Evolutionary conservation across 1,140 invertebrate genomes (phyloP).

Genomic region (Globodera ellingtonae): DNA sequence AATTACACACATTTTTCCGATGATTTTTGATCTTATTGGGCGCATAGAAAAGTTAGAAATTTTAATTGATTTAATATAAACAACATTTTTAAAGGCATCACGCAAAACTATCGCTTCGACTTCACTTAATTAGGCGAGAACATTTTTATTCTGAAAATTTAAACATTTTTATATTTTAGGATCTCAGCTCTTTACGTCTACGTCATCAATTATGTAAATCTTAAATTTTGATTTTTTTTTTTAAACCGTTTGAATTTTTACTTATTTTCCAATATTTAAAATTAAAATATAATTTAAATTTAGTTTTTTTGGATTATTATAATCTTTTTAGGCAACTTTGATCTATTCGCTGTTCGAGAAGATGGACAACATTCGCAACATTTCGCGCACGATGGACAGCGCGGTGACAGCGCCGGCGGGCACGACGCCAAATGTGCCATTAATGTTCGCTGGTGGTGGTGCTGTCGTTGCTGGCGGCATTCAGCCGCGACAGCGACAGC

Average conservation of each 20-base stretch:
- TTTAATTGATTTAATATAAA: background rate
- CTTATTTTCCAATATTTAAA: too few species aligned
- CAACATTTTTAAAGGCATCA: slow-evolving; percentile 72
- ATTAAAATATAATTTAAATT: too few species aligned
- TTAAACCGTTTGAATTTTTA: background rate
- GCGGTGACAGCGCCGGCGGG: background rate
- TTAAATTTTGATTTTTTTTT: background rate
- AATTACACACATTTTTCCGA: slow-evolving; percentile 84
- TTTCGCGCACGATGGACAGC: slow-evolving; percentile 38
- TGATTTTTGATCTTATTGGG: slow-evolving; percentile 86
- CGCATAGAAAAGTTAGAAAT: slow-evolving; percentile 74
- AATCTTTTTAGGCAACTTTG: slow-evolving; percentile 72
- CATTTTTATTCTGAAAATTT: slow-evolving; percentile 15
- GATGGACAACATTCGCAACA: slow-evolving; percentile 63
- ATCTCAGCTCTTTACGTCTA: slow-evolving; percentile 96
- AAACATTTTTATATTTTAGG: slow-evolving; percentile 68
- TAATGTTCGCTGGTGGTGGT: background rate
- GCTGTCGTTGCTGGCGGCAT: background rate
- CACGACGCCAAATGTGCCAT: background rate
- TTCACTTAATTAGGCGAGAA: slow-evolving; percentile 73
- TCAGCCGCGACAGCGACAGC: background rate
- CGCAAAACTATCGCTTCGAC: slow-evolving; percentile 82
- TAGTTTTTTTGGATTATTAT: too few species aligned
- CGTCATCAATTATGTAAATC: slow-evolving; percentile 80
- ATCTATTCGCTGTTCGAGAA: slow-evolving; percentile 88